Evolutionary conservation across 2,888 invertebrate species (phyloP), one percentile per base, ranked within the genome.

Genomic region (Athalia rosae): DNA sequence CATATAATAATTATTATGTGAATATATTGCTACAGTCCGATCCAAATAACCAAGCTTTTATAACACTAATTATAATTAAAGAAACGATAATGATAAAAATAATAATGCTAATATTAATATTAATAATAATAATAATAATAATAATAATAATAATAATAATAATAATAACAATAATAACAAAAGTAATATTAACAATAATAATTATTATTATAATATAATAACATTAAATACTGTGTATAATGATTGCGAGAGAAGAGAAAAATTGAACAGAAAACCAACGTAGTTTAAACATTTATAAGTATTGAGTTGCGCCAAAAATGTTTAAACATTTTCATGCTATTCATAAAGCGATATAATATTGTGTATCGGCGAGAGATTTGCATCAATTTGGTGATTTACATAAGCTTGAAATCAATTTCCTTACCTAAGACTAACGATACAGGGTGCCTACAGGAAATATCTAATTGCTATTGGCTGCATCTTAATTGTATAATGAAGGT

Each of bases 41-140:
- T 89, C 89, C 89, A 89, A 89, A 86, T 89, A 89, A 88, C 89
- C 89, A 89, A 89, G 89, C 89, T 89, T 89, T 89, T 89, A 87
- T 88, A 88, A 88, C 84, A 87, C 85, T 88, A 87, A 85, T 87
- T 86, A 87, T 88, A 86, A 87, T 86, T 85, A 87, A 80, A 81
- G 73, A 56, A 84, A 79, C 76, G 67, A 78, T 74, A 71, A 61
- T 67, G 76, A 69, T 85, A 84, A 85, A 82, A 83, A 86, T 85
- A 84, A 86, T 87, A 87, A 82, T 84, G 85, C 84, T 86, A 86
- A 85, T 56, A 71, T 71, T 41, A 41, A 45, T 56, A 58, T 43
- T 43, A 7, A 56, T 58, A 71, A 11, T 5, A 71, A 71, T 58
- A 58, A 71, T 58, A 69, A 67, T 53, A 48, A 15, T 79, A 80